Evolutionary conservation across 1,140 invertebrate genomes (phyloP), one percentile per base, ranked within the genome.

Genomic region (Phthorimaea operculella): DNA sequence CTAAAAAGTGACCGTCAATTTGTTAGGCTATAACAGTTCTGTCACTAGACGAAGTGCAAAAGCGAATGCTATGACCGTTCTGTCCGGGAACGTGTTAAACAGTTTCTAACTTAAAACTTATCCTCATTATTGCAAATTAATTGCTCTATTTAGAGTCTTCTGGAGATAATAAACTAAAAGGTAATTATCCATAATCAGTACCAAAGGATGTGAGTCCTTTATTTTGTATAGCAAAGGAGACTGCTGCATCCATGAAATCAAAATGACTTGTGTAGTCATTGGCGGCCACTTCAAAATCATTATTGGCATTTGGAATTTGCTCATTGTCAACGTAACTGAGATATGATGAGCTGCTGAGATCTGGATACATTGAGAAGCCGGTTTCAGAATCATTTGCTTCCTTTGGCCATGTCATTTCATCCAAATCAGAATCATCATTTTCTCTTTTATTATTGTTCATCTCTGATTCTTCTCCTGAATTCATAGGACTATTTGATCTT

Each of bases 191-290:
- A 72, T 82, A 80, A 36, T 82, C 81, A 53, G 70, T 74, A 0
- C 76, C 87, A 74, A 69, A 75, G 16, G 87, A 87, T 61, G 89
- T 90, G 6, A 92, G 75, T 21, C 91, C 91, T 72, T 91, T 92
- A 64, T 90, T 90, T 72, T 91, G 89, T 55, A 92, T 92, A 12
- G 91, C 91, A 62, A 89, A 90, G 21, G 88, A 87, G 9, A 92
- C 89, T 51, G 91, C 91, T 34, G 89, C 83, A 79, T 91, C 90
- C 52, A 92, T 64, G 66, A 92, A 90, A 64, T 91, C 88, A 71
- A 71, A 83, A 66, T 86, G 78, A 68, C 84, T 83, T n/a, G 66
- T 59, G 55, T 16, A 18, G 21, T 63, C 39, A 54, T 62, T 64
- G 61, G 66, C 66, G 18, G 63, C 64, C 67, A 65, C 59, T 33